These are phyloP conservation scores for Atopsyche davidsoni DNA, from an alignment of 1,140 invertebrate genomes.

Conservation along the genomic window DNA sequence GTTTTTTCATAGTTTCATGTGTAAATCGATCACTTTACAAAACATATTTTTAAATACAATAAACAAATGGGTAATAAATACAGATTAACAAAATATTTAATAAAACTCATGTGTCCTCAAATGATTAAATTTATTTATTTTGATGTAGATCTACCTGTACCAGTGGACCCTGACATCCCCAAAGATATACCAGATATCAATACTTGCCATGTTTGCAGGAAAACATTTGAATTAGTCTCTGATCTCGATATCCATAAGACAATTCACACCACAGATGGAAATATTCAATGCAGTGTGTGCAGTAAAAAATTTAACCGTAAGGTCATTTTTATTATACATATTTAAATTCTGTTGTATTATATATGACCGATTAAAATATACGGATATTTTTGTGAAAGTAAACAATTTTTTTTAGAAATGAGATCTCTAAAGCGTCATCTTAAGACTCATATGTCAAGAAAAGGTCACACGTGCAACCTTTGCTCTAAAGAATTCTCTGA, in stretches of 20 bases:
- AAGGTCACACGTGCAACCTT: slow-evolving; percentile 20
- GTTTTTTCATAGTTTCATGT: no score
- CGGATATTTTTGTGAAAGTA: background rate
- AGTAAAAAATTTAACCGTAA: slow-evolving; percentile 21
- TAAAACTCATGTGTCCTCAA: background rate
- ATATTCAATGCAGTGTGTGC: slow-evolving; percentile 20
- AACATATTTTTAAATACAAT: no score
- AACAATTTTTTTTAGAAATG: slow-evolving; percentile 17
- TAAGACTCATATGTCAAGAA: slow-evolving; percentile 24
- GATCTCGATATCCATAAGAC: slow-evolving; percentile 23
- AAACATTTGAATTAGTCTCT: slow-evolving; percentile 10
- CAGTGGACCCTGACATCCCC: background rate
- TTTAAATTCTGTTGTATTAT: slow-evolving; percentile 1
- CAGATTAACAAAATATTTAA: background rate
- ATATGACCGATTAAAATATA: background rate
- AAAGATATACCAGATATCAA: slow-evolving; percentile 8
- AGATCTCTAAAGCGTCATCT: slow-evolving; percentile 19
- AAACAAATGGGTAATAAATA: no score
- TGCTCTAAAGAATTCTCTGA: slow-evolving; percentile 25
- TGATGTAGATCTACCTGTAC: background rate
- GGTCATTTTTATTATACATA: background rate
- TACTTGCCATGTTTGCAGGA: slow-evolving; percentile 13
- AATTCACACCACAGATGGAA: slow-evolving; percentile 12
- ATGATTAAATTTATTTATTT: background rate
- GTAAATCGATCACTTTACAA: no score